Evolutionary conservation across 2,888 invertebrate species (phyloP).

Genomic region (Agrochola litura): DNA sequence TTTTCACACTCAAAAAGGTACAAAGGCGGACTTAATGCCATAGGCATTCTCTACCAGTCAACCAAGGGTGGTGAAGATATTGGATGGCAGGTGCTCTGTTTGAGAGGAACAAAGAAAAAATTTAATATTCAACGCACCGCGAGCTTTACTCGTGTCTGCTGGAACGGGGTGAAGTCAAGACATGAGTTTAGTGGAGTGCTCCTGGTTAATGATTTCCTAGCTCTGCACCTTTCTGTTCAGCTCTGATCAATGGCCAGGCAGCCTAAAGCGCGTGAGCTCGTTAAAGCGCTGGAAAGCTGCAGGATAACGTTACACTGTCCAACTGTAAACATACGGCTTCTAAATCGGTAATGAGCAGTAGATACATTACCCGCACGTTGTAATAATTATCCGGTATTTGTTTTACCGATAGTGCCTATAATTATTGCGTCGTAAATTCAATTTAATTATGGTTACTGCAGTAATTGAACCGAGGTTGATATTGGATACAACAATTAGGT

Average conservation of each 20-base stretch:
- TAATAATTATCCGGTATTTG: constrained; percentile 14
- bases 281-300: constrained; percentile 16
- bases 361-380: not conserved
- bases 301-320: not conserved
- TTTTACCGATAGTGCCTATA: not conserved
- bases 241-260: not conserved
- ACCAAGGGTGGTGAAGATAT: too few species aligned
- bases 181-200: too few species aligned
- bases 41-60: too few species aligned
- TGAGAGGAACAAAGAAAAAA: too few species aligned
- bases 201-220: not conserved
- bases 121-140: too few species aligned
- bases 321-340: constrained; percentile 11
- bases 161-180: too few species aligned
- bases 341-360: not conserved
- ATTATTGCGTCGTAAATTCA: constrained; percentile 41
- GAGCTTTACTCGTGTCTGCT: not conserved
- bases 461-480: constrained; percentile 28
- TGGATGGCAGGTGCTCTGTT: too few species aligned
- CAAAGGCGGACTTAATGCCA: too few species aligned
- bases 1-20: too few species aligned
- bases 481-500: constrained; percentile 47
- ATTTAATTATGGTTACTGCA: constrained; percentile 10
- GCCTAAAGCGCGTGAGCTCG: constrained; percentile 2
- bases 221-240: not conserved